These are phyloP conservation scores for Eubasilissa splendida DNA, from an alignment of 2,888 invertebrate genomes.

Conservation along the genomic window DNA sequence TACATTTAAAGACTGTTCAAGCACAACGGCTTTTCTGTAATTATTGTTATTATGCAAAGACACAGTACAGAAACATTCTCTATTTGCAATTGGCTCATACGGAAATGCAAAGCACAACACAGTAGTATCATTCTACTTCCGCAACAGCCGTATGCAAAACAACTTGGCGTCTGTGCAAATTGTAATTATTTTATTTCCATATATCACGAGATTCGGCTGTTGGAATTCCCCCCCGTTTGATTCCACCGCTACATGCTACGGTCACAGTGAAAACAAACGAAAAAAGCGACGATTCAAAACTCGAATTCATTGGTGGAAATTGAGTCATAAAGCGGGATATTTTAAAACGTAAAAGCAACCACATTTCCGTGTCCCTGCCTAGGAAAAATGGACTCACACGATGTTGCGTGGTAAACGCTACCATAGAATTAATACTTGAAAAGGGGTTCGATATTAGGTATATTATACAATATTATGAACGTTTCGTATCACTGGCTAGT, in stretches of 20 bases:
- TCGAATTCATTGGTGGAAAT: slow-evolving; percentile 12
- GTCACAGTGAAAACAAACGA: neutral
- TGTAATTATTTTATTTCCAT: slow-evolving; percentile 31
- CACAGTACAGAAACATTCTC: neutral
- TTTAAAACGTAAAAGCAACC: neutral
- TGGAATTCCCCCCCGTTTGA: too few relatives aligned
- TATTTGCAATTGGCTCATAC: neutral
- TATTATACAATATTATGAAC: too few relatives aligned
- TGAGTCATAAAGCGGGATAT: slow-evolving; percentile 4
- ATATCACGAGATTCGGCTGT: neutral
- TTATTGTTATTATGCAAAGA: too few relatives aligned
- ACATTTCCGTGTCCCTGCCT: slow-evolving; percentile 6
- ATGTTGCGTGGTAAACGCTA: slow-evolving; percentile 28
- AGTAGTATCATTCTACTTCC: slow-evolving; percentile 10
- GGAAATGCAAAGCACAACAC: slow-evolving; percentile 20
- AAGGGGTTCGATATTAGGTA: slow-evolving; percentile 1
- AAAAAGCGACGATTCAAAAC: neutral
- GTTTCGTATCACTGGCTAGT: too few relatives aligned
- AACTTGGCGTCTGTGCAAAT: slow-evolving; percentile 17
- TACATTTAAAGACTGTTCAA: too few relatives aligned
- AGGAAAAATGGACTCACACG: slow-evolving; percentile 20
- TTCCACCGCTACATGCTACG: too few relatives aligned
- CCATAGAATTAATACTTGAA: slow-evolving; percentile 1
- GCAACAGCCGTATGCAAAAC: slow-evolving; percentile 1
- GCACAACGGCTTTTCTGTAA: too few relatives aligned